These are phyloP conservation scores for Aphrocallistes beatrix DNA, from an alignment of 37 sponge, comb jelly and placozoan genomes.

Conservation along the genomic window DNA sequence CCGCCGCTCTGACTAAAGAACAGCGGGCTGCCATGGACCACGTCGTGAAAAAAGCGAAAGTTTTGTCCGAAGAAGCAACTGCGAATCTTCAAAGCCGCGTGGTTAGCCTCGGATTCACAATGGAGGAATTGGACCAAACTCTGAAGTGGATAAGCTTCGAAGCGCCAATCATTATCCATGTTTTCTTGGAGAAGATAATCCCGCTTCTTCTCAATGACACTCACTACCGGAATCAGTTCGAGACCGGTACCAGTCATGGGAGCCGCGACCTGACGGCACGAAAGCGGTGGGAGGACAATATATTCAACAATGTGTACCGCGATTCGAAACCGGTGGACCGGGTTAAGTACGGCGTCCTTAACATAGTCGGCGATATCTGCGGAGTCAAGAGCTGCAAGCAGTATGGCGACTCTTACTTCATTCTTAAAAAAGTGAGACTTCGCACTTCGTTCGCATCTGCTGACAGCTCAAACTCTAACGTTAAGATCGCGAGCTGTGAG, in stretches of 20 bases:
- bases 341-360: conserved; percentile 61
- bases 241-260: conserved; percentile 39
- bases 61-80: conserved; percentile 14
- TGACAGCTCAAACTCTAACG: conserved; percentile 32
- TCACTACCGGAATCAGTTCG: conserved; percentile 63
- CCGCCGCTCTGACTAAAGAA: conserved; percentile 35
- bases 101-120: conserved; percentile 27
- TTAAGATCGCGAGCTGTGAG: conserved; percentile 58
- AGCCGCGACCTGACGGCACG: conserved; percentile 28
- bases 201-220: conserved; percentile 39
- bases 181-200: conserved; percentile 37
- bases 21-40: conserved; percentile 46
- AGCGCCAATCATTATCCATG: conserved; percentile 60
- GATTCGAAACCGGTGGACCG: conserved; percentile 32
- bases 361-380: conserved; percentile 52
- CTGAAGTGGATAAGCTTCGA: conserved; percentile 43
- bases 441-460: conserved; percentile 54
- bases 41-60: conserved; percentile 30
- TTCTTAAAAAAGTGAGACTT: conserved; percentile 49
- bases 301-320: conserved; percentile 46
- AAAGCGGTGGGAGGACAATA: conserved; percentile 43
- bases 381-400: conserved; percentile 45
- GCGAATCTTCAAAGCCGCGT: conserved; percentile 18
- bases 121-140: conserved; percentile 30
- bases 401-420: conserved; percentile 56